phyloP scores from a whole-genome alignment of 2,113 vertebrate genomes.

The rat (Rattus norvegicus) region DNA sequence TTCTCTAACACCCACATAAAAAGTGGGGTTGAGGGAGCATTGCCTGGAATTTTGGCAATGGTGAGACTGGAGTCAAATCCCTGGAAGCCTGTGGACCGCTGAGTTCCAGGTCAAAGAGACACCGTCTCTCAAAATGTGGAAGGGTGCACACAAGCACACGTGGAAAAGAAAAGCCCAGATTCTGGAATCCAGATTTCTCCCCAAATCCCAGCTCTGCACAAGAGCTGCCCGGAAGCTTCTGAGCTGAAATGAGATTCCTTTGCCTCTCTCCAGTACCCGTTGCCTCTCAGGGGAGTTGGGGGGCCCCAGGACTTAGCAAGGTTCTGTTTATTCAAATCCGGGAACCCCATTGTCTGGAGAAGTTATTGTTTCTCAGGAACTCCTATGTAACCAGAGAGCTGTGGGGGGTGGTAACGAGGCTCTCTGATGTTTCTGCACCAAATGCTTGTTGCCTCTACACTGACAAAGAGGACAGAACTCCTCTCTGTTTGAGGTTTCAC shows the following conservation, averaged over 20 bases:
- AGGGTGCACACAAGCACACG: not conserved
- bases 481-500: not conserved
- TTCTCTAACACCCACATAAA: not conserved
- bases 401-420: not conserved
- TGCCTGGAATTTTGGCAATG: too few relatives aligned
- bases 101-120: not conserved
- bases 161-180: not conserved
- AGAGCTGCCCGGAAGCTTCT: not conserved
- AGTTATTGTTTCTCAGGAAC: not conserved
- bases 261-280: not conserved
- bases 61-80: not conserved
- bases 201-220: not conserved
- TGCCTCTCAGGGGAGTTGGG: not conserved
- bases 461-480: not conserved
- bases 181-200: not conserved
- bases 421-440: not conserved
- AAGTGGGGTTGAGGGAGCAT: not conserved
- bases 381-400: not conserved
- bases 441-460: not conserved
- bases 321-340: not conserved
- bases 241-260: not conserved
- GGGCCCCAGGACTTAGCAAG: not conserved
- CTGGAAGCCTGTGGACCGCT: not conserved
- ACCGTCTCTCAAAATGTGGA: not conserved
- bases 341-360: not conserved